phyloP scores from a whole-genome alignment of 1,140 invertebrate species.

The Campodea augens region DNA sequence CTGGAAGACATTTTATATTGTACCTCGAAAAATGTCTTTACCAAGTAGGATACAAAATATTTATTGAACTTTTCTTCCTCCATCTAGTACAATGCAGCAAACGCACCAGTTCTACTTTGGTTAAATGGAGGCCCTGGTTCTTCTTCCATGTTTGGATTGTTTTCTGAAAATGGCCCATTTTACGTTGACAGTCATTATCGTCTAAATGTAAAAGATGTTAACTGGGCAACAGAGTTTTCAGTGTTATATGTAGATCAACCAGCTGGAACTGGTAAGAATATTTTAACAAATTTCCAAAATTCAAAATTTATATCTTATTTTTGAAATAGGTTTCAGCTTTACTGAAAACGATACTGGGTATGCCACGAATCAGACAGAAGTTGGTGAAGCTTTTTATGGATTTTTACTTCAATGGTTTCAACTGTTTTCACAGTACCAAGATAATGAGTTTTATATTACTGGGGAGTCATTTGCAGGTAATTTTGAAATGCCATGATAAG shows the following conservation, averaged over 20 bases:
- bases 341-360: conserved; percentile 17
- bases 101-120: conserved; percentile 30
- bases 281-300: background rate
- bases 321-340: conserved; percentile 19
- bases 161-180: conserved; percentile 31
- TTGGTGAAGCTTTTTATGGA: conserved; percentile 26
- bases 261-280: conserved; percentile 25
- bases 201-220: conserved; percentile 17
- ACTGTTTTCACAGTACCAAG: conserved; percentile 20
- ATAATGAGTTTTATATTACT: conserved; percentile 24
- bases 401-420: conserved; percentile 25
- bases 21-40: too few relatives aligned
- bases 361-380: conserved; percentile 24
- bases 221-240: conserved; percentile 28
- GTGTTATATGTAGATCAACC: conserved; percentile 34
- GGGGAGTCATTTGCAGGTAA: conserved; percentile 23
- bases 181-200: conserved; percentile 20
- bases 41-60: too few relatives aligned
- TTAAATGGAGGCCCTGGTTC: conserved; percentile 33
- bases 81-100: conserved; percentile 17
- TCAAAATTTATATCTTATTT: background rate
- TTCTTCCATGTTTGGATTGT: conserved; percentile 31
- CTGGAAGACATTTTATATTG: too few relatives aligned
- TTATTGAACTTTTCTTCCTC: too few relatives aligned
- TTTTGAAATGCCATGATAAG: too few relatives aligned